Evolutionary conservation across 2,888 invertebrate genomes (phyloP), one percentile per base, ranked within the genome.

Genomic region (Macaria notata): DNA sequence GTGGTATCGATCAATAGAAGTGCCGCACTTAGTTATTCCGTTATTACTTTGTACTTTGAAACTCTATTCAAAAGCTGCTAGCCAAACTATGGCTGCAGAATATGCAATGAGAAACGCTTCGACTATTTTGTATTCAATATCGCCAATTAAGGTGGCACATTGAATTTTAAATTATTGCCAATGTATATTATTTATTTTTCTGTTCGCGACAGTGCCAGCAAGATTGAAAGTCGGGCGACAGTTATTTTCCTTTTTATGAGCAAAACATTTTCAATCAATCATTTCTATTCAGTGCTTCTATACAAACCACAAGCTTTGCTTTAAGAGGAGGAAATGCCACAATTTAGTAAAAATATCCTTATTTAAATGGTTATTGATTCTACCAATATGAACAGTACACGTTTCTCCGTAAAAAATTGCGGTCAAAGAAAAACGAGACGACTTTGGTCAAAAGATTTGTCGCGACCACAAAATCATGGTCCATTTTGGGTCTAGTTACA

Each of bases 401-500:
- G 19, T 19, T 19, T 19, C 19, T 19, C 19, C 19, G 19, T 19
- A 19, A 19, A 19, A 1, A 19, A 19, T 19, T 19, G 19, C 19
- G 19, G 19, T 19, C 19, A 19, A 19, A 19, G 19, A 19, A 19
- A 19, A 19, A 19, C 1, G 33, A 36, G 5, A 36, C 7, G 7
- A 36, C 7, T 36, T 36, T 36, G 33, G 33, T 6, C 7, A 36
- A 36, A 36, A 7, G 7, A 36, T 36, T 36, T 36, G 33, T 43
- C 43, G 45, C 19, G 9, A 51, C 54, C 46, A 58, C 54, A 59
- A 54, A 41, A 58, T 50, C 31, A 46, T 52, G 36, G 33, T 4
- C 46, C 49, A 47, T 54, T 59, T 44, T 46, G 42, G 31, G 36
- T 46, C 49, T 55, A 56, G 52, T 55, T 52, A 56, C 43, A 50